Evolutionary conservation across 2,113 vertebrate genomes (phyloP), one percentile per base, ranked within the genome.

Genomic region (Dicerorhinus sumatrensis): DNA sequence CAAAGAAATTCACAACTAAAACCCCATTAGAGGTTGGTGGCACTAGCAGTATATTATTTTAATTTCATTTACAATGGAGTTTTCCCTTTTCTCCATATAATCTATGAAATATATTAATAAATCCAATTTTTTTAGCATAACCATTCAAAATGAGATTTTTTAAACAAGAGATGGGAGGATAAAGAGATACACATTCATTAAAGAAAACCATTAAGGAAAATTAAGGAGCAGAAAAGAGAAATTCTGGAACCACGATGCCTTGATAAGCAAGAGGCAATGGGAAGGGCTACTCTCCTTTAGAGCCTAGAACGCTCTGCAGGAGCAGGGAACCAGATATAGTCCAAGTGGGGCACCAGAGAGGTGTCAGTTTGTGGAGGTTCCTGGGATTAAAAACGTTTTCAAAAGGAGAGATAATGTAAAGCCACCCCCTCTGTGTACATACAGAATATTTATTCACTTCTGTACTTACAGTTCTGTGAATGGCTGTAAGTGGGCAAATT

Each of bases 1-100:
- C 56, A 67, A 88, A 67, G n/a, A 88, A 72, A 80, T 84, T 60
- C 16, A 85, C 8, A 96, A 83, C 8, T 75, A 56, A 79, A 95
- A 60, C 3, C 16, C 20, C 14, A 60, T 46, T 63, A 62, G 65
- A 56, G 1, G 1, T 63, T 63, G 8, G 33, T 17, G 25, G 6
- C 6, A 51, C 29, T 60, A 72, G 23, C 1, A n/a, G 6, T 36
- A 27, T 46, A 69, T 12, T 87, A 69, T 81, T 93, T 70, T 72
- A 77, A 92, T 79, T 81, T 60, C 8, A 87, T 72, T 94, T 84
- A 56, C 60, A 90, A 58, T n/a, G 65, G 39, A 72, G 1, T 0
- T 85, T 82, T 82, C 8, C 5, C 13, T 72, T 82, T 89, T 33
- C 16, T 81, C 14, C 12, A 0, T 25, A 33, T 27, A 96, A 77